Evolutionary conservation across 2,888 invertebrate genomes (phyloP), one percentile per base, ranked within the genome.

Genomic region (Xestia xanthographa): DNA sequence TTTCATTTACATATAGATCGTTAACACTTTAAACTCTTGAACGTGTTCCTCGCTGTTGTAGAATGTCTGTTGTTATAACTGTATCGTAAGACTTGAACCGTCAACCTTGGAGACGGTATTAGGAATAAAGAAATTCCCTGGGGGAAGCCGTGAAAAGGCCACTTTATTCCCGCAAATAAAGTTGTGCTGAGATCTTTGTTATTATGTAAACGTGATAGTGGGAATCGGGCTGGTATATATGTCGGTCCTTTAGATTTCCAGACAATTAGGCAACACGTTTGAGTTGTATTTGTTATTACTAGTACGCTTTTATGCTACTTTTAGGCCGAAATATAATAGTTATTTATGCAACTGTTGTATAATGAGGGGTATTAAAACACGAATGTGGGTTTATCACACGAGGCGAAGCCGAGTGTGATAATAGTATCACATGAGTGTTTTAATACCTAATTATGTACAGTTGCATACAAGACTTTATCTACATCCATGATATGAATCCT

Each of bases 141-240:
- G 75, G 80, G 78, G 82, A 77, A 74, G 67, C 50, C 69, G 82
- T 65, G 73, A 68, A 76, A 78, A 77, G 66, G 71, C 84, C 85
- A 85, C 87, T 90, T 84, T 84, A 85, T 85, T 87, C 73, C 84
- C 78, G 74, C 84, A 88, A 88, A 87, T 90, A 88, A 88, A 88
- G 83, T 86, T 82, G 75, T 83, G 80, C 82, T 75, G 80, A 87
- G 79, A 84, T 84, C 72, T 68, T 72, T 82, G 77, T 86, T 86
- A 83, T 88, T 88, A 86, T 86, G 87, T 84, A 85, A 87, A 86
- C 82, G 79, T 83, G 84, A 82, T 83, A 76, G 81, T 80, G 68
- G 75, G 69, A 80, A 67, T 67, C 63, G 48, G 50, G 62, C 63
- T 75, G 67, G 58, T 69, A 77, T 77, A 80, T 75, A 72, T 78